A percentile compares a stretch with the other conserved stretches of the same genome.
Evolutionary conservation across 2,797 vertebrate genomes (phyloP).

Genomic region (Pempheris klunzingeri): DNA sequence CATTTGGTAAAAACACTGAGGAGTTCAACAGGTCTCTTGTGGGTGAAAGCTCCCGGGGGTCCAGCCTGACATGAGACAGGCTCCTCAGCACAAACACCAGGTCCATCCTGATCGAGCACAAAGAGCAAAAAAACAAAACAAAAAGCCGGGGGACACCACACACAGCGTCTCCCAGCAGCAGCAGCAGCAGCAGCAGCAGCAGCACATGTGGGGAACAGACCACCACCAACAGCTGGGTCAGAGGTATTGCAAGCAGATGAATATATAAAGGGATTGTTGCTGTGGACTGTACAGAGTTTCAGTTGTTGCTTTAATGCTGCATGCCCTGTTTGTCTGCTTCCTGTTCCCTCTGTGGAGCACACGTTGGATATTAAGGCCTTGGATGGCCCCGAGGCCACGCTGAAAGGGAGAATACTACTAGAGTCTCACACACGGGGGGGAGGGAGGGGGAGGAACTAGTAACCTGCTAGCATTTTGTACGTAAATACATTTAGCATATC

Average conservation of each 20-base stretch:
- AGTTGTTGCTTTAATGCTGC: constrained; percentile 71
- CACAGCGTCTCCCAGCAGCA: constrained; percentile 49
- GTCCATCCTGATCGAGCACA: constrained; percentile 17
- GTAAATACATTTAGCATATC: constrained; percentile 10
- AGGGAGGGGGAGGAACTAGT: constrained; percentile 17
- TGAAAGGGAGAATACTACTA: constrained; percentile 48
- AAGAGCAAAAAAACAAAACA: no score
- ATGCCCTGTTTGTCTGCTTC: constrained; percentile 66
- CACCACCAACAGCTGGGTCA: constrained; percentile 64
- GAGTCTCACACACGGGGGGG: constrained; percentile 29
- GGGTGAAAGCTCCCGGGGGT: constrained; percentile 27
- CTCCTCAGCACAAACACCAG: constrained; percentile 21
- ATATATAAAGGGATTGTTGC: constrained; percentile 88
- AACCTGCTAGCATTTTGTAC: constrained; percentile 12
- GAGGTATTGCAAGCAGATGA: constrained; percentile 87
- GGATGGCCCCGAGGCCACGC: constrained; percentile 72
- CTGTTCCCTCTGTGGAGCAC: constrained; percentile 46
- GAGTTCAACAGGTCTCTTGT: constrained; percentile 27
- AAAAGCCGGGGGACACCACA: constrained; percentile 21
- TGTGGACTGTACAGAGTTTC: constrained; percentile 81
- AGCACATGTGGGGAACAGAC: constrained; percentile 56
- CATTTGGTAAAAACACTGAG: constrained; percentile 52
- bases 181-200: constrained; percentile 66
- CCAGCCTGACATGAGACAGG: constrained; percentile 19
- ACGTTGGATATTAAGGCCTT: constrained; percentile 78